Evolutionary conservation across 2,888 invertebrate species (phyloP), one percentile per base, ranked within the genome.

Genomic region (Clunio marinus): DNA sequence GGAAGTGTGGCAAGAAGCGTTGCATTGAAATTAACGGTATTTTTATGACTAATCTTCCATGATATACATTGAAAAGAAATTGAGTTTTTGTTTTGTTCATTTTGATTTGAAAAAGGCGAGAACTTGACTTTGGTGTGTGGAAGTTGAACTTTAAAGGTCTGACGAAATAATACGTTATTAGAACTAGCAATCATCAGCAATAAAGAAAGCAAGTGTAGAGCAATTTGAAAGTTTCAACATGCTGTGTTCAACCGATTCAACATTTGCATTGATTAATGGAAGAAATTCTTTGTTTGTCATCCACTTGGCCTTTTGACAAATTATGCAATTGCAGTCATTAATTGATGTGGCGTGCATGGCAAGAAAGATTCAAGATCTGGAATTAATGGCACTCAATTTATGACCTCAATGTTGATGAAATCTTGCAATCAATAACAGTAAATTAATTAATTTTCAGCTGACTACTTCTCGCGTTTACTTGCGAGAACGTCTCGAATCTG

Each of bases 41-140:
- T 63, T 57, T 63, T 63, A 63, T 63, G 63, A 63, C 45, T 63
- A 63, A 63, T 63, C 45, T 46, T 51, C 22, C 51, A 51, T 22
- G 15, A 41, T 41, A 41, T 15, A 41, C 41, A 51, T 20, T 51
- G 51, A 51, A 41, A 13, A 51, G 51, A 51, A 22, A 51, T 51
- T 51, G 51, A 51, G 51, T 22, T 51, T 32, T 32, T 32, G 4
- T 32, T 41, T 41, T 15, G 41, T n/a, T 51, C 51, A 51, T n/a
- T n/a, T 10, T 41, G 41, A 41, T 10, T 5, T 10, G 15, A 15
- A 41, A 15, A 41, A 15, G 2, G 41, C 32, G 45, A 45, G 51
- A 51, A 17, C 17, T 51, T 51, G 51, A 4, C 51, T 51, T 17
- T 22, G 51, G 51, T 51, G 51, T 51, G 51, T 51, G 51, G 51